phyloP scores from a whole-genome alignment of 2,113 vertebrate genomes.

The Onychostruthus taczanowskii region DNA sequence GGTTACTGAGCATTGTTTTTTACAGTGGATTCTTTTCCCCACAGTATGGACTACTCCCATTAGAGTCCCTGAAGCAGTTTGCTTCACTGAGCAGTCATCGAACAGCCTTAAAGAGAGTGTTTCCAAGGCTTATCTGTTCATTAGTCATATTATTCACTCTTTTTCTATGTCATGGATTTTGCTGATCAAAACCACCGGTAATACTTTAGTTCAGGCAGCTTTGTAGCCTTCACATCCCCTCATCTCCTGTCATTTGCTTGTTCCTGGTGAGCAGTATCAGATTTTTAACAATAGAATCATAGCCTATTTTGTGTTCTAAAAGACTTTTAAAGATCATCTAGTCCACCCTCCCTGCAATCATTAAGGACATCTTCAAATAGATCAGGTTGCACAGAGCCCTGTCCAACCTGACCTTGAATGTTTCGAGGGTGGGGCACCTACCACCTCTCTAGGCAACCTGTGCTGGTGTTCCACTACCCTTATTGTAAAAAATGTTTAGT shows the following conservation, averaged over 20 bases:
- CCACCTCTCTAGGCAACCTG: neutral
- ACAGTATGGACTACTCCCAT: neutral
- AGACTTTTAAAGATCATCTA: neutral
- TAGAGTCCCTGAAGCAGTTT: neutral
- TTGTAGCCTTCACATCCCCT: neutral
- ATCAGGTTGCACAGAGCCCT: neutral
- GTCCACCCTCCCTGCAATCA: neutral
- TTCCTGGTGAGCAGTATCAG: neutral
- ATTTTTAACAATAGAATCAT: neutral
- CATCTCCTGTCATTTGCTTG: neutral
- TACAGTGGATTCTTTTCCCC: neutral
- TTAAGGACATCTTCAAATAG: neutral
- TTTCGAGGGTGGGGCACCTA: neutral
- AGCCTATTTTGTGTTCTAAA: neutral
- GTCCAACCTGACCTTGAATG: neutral
- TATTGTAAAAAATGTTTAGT: neutral
- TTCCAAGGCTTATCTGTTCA: neutral
- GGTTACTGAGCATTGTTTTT: neutral
- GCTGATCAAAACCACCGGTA: neutral
- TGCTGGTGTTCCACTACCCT: neutral
- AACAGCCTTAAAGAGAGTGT: neutral
- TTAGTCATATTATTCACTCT: neutral
- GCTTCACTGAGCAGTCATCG: neutral
- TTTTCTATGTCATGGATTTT: neutral
- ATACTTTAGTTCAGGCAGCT: neutral